Percentiles rank a stretch among this genome's conserved stretches.
phyloP scores from a whole-genome alignment of 2,888 invertebrate species.

The Xylophagus ater region DNA sequence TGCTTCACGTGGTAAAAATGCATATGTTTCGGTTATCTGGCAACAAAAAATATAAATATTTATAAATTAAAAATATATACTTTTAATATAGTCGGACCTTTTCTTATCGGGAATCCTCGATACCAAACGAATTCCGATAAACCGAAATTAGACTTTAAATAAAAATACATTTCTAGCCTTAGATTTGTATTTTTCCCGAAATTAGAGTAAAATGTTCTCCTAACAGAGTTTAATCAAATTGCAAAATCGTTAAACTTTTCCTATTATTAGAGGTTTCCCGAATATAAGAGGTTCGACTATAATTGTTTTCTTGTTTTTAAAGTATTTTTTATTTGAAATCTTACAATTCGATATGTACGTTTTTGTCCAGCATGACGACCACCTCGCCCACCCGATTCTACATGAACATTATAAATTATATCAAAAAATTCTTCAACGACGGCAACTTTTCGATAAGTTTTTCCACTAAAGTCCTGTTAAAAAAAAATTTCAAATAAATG shows the following conservation, averaged over 20 bases:
- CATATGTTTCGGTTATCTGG: slow-evolving; percentile 94
- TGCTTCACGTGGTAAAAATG: slow-evolving; percentile 90
- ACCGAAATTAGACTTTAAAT: too few relatives aligned
- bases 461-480: slow-evolving; percentile 66
- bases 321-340: slow-evolving; percentile 17
- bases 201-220: too few relatives aligned
- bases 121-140: too few relatives aligned
- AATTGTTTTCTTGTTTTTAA: slow-evolving; percentile 1
- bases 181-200: too few relatives aligned
- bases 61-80: background rate
- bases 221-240: too few relatives aligned
- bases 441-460: slow-evolving; percentile 82
- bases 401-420: slow-evolving; percentile 91
- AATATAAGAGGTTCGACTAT: background rate
- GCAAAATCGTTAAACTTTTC: too few relatives aligned
- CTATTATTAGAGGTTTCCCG: too few relatives aligned
- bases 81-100: too few relatives aligned
- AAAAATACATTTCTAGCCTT: too few relatives aligned
- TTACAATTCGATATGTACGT: slow-evolving; percentile 87
- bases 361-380: slow-evolving; percentile 97
- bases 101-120: too few relatives aligned
- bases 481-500: too few relatives aligned
- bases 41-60: background rate
- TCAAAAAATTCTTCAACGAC: slow-evolving; percentile 97
- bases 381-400: slow-evolving; percentile 81